Evolutionary conservation across 2,113 vertebrate species (phyloP).

Genomic region (Pelecanus crispus): DNA sequence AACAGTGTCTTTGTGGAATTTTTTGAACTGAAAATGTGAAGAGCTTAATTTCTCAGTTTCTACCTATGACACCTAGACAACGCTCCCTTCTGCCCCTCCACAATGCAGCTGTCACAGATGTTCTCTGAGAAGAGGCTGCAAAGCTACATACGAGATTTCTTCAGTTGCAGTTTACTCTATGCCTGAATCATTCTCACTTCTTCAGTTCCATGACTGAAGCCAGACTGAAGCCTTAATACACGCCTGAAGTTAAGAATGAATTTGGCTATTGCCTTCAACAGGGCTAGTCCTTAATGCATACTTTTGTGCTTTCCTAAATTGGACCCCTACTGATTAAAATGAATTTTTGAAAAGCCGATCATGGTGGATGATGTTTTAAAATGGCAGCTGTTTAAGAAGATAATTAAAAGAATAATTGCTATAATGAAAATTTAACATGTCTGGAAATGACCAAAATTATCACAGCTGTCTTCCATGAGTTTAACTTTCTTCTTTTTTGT

Average conservation of each 20-base stretch:
- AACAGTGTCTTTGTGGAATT: background rate
- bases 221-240: background rate
- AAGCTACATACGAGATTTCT: background rate
- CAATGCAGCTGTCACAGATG: background rate
- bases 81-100: background rate
- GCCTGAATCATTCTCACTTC: background rate
- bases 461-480: conserved; percentile 35
- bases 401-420: conserved; percentile 28
- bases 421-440: background rate
- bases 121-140: background rate
- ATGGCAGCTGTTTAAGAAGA: background rate
- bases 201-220: background rate
- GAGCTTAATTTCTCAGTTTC: background rate
- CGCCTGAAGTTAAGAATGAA: background rate
- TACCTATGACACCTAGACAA: background rate
- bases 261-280: background rate
- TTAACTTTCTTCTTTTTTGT: conserved; percentile 50
- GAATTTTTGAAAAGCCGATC: conserved; percentile 13
- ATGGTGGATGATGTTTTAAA: background rate
- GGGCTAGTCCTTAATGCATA: background rate
- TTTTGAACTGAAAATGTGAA: background rate
- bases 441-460: conserved; percentile 6
- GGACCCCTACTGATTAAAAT: background rate
- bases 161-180: background rate
- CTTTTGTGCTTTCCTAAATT: background rate